Base-by-base conservation (phyloP, 92 coral and sea anemone species). In the Anthopleura xanthogrammica region DNA sequence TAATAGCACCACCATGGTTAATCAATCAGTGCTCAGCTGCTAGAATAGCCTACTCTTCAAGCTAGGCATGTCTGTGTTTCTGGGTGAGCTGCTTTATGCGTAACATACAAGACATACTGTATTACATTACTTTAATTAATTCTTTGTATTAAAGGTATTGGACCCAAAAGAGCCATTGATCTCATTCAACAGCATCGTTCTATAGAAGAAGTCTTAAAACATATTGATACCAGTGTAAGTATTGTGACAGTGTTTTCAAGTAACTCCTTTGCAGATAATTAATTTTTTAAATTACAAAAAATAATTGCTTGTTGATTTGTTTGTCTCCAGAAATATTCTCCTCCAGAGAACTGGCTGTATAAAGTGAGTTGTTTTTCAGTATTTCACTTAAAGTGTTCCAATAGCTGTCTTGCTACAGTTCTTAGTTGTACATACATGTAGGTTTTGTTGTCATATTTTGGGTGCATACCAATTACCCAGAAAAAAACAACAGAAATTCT, bases 141-240 rank as follows among this genome's bases (percentile, higher is more conserved):
- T 81, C 16, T 22, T n/a, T 62, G 12, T 58, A 16, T 64, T 74
- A 11, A 54, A 94, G 99, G 99, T 42, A 92, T 96, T 86, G 99
- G 99, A 52, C 99, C 99, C 42, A 96, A 96, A 85, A 84, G 98
- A 80, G 98, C 99, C 73, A 92, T 96, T 68, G 99, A 96, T 78
- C 85, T 96, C 41, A 94, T 96, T 39, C 90, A 75, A 80, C 96
- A 96, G 78, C 83, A 96, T 85, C 90, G 90, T 58, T 86, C 92
- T 17, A 96, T 96, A 73, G 99, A 96, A 52, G 93, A 89, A 71
- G 85, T 96, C 60, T 24, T 96, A 78, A 94, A 92, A 79, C 94
- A 96, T 42, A 83, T 96, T 71, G 99, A 96, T 60, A 79, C 98
- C 46, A 90, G 85, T 88, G 98, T 95, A 86, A 71, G 86, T 60